phyloP scores from a whole-genome alignment of 1,140 invertebrate genomes.

The Anagrus nilaparvatae region DNA sequence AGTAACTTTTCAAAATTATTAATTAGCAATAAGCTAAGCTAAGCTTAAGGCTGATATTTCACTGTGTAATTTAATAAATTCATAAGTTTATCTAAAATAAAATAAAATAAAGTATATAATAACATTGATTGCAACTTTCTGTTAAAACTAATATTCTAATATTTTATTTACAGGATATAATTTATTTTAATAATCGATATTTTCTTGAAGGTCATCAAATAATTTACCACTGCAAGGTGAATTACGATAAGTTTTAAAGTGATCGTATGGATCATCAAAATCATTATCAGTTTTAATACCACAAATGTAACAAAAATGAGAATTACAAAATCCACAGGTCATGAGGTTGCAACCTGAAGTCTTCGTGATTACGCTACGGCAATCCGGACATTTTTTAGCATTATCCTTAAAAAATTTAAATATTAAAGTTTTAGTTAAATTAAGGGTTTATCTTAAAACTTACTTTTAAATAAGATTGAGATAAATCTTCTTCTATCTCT shows the following conservation, averaged over 20 bases:
- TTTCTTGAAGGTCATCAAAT: slow-evolving; percentile 8
- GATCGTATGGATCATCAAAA: slow-evolving; percentile 44
- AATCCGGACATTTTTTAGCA: slow-evolving; percentile 53
- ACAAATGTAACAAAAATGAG: slow-evolving; percentile 56
- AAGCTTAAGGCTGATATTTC: too few species aligned
- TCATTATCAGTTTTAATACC: slow-evolving; percentile 34
- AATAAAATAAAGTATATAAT: too few species aligned
- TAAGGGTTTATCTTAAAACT: neutral
- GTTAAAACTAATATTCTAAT: too few species aligned
- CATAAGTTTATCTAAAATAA: too few species aligned
- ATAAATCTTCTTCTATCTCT: slow-evolving; percentile 17
- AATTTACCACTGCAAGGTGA: slow-evolving; percentile 12
- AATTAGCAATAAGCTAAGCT: too few species aligned
- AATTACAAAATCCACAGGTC: slow-evolving; percentile 48
- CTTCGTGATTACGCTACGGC: slow-evolving; percentile 50
- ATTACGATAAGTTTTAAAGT: slow-evolving; percentile 36
- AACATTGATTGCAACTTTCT: too few species aligned
- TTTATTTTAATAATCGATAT: slow-evolving; percentile 3
- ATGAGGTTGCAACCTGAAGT: slow-evolving; percentile 60
- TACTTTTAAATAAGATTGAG: slow-evolving; percentile 18
- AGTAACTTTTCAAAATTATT: too few species aligned
- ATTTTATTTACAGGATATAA: too few species aligned
- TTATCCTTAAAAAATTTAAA: slow-evolving; percentile 25
- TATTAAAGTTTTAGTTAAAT: neutral
- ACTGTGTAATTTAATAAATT: too few species aligned